Evolutionary conservation across 2,888 invertebrate genomes (phyloP).

Genomic region (Nymphalis urticae): DNA sequence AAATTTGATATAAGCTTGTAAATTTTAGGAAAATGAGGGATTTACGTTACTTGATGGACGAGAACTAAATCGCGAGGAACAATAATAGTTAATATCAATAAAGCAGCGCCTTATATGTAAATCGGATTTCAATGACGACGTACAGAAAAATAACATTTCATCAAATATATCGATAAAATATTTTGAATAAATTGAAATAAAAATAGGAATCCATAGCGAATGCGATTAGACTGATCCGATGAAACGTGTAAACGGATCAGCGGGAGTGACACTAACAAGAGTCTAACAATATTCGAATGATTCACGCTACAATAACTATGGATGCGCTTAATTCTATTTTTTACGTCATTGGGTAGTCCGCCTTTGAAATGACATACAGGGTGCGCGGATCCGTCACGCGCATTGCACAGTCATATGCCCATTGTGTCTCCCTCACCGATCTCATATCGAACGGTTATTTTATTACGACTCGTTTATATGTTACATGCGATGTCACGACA

Average conservation of each 20-base stretch:
- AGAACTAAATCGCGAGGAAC: no score
- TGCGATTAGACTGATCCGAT: conserved; percentile 40
- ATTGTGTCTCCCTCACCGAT: conserved; percentile 57
- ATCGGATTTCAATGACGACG: no score
- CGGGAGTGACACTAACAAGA: conserved; percentile 51
- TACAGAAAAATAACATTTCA: no score
- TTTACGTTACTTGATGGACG: no score
- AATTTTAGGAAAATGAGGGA: no score
- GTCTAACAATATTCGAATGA: conserved; percentile 67
- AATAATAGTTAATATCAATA: no score
- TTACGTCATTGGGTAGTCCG: conserved; percentile 61
- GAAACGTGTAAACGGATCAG: conserved; percentile 41
- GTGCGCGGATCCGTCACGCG: conserved; percentile 68
- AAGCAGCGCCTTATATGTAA: no score
- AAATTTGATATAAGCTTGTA: no score
- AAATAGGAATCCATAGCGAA: conserved; percentile 37
- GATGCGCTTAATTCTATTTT: conserved; percentile 69
- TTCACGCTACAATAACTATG: conserved; percentile 61
- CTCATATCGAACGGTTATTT: conserved; percentile 69
- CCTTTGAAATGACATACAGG: conserved; percentile 57
- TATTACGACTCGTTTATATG: conserved; percentile 67
- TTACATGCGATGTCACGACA: conserved; percentile 67
- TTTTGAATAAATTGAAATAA: conserved; percentile 20
- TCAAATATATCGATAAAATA: neutral
- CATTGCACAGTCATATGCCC: conserved; percentile 54